Conservation (phyloP, 1,140 invertebrate genomes). For the Papilio polytes region DNA sequence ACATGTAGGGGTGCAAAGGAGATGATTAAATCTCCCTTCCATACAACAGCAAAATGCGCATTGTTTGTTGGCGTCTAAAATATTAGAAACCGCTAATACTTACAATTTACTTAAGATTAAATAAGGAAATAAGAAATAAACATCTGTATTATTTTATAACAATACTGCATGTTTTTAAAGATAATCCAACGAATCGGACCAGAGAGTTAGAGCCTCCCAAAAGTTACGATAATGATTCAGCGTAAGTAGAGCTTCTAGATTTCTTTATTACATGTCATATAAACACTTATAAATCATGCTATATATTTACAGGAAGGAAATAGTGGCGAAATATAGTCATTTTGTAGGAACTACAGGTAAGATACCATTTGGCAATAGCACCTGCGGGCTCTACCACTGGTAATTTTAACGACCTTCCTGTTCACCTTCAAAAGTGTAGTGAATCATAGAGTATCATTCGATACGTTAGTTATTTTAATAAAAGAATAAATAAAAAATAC, state of each 20-base stretch:
- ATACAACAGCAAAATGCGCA: no score
- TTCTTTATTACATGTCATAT: slow-evolving; percentile 11
- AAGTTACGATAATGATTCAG: slow-evolving; percentile 45
- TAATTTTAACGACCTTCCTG: no score
- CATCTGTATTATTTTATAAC: background rate
- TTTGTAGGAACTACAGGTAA: slow-evolving; percentile 48
- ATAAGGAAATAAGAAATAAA: background rate
- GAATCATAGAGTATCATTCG: no score
- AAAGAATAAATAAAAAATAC: no score
- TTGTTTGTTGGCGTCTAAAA: no score
- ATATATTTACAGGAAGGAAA: slow-evolving; percentile 50
- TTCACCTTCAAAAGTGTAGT: no score
- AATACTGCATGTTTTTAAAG: slow-evolving; percentile 35
- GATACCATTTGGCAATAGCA: background rate
- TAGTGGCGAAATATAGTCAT: slow-evolving; percentile 53
- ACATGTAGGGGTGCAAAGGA: no score
- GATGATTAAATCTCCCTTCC: no score
- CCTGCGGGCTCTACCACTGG: no score
- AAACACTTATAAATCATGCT: background rate
- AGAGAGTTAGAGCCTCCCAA: slow-evolving; percentile 41
- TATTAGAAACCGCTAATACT: no score
- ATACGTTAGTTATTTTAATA: no score
- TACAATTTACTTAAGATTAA: background rate
- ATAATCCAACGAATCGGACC: slow-evolving; percentile 9
- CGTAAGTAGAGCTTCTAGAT: slow-evolving; percentile 45